Evolutionary conservation across 1,140 invertebrate species (phyloP), one percentile per base, ranked within the genome.

Genomic region (Pseudomyrmex pallidus): DNA sequence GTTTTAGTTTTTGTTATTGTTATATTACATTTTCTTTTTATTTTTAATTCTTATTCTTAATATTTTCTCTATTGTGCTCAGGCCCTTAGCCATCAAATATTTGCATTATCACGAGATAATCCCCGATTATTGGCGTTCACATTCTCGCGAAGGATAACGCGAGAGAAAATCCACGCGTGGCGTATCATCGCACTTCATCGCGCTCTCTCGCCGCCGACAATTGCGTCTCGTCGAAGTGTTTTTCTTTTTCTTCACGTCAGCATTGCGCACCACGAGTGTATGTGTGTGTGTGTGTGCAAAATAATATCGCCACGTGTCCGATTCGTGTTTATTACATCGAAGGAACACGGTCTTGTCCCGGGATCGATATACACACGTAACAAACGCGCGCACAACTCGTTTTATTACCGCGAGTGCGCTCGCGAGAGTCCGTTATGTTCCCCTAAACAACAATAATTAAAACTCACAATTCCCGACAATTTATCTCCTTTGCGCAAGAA

Each of bases 101-200:
- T 35, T 35, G 35, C 35, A 35, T 35, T 5, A 35, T 35, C 7
- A 35, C 35, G 5, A 35, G 35, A 35, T 35, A 35, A 35, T 35
- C 4, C 0, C 7, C 35, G 35, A 35, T 35, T 35, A 35, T 35
- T 35, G 35, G 35, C 35, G n/a, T n/a, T 35, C 35, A 7, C 44
- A 50, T 61, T 59, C 66, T 7, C 12, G 22, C 44, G 54, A 80
- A 80, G 54, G 76, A 70, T 56, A 52, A 15, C 12, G 25, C 17
- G 4, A 20, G 15, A 70, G 20, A 12, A 15, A 17, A 15, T 44
- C 44, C 54, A 48, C 54, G 54, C 57, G 76, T 25, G 20, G 25
- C 25, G 5, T 35, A 35, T 35, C 17, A 13, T 48, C 35, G 2
- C 8, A 46, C 20, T 61, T 78, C 17, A 0, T 59, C 68, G 35